Conservation (phyloP, 2,797 vertebrate species). For the Tolypeutes matacus region DNA sequence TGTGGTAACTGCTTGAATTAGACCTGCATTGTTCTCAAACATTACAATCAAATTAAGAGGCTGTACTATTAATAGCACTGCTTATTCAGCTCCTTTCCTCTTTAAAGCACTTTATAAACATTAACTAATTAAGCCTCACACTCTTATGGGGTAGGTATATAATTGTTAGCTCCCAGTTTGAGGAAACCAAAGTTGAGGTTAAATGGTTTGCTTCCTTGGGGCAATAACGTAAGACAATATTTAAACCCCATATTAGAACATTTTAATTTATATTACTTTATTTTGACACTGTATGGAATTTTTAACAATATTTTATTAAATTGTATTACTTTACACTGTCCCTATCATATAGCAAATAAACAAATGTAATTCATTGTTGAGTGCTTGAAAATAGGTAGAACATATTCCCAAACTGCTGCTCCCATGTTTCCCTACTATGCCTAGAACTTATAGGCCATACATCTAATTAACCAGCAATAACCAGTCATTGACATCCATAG, state of each 20-base stretch:
- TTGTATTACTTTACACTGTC: background rate
- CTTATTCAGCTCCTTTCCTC: constrained; percentile 70
- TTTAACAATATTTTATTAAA: constrained; percentile 65
- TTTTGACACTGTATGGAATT: constrained; percentile 63
- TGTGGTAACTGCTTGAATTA: constrained; percentile 27
- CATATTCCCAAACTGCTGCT: background rate
- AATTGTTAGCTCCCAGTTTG: constrained; percentile 69
- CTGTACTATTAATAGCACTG: constrained; percentile 71
- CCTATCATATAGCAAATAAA: background rate
- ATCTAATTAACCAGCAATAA: background rate
- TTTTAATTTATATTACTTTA: constrained; percentile 76
- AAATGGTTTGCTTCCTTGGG: constrained; percentile 72
- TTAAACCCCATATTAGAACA: constrained; percentile 69
- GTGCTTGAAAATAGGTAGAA: constrained; percentile 33
- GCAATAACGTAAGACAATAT: constrained; percentile 61
- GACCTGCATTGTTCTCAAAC: constrained; percentile 50
- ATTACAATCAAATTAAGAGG: constrained; percentile 75
- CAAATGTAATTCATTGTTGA: constrained; percentile 4
- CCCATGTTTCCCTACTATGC: background rate
- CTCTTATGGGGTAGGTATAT: constrained; percentile 73
- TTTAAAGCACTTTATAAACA: constrained; percentile 77
- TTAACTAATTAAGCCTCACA: constrained; percentile 80
- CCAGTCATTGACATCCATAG: background rate
- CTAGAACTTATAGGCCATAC: background rate
- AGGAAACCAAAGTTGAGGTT: constrained; percentile 73